Base-by-base conservation (phyloP, 2,888 invertebrate species). In the Caenorhabditis imperialis region DNA sequence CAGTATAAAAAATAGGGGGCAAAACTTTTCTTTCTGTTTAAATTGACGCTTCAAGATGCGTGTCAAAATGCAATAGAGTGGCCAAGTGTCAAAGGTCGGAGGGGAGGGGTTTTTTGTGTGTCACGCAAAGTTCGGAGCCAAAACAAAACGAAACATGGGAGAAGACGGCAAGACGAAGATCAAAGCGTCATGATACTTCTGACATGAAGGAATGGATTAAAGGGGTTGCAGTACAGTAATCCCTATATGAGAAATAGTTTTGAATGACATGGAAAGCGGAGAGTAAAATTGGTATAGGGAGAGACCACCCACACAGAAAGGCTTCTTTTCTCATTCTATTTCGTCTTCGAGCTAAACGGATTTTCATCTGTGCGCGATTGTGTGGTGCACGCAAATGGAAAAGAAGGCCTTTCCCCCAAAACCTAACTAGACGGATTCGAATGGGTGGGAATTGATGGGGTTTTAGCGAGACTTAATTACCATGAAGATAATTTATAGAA, bases 51-150 rank as follows among this genome's bases (percentile, higher is more conserved):
- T 25, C 7, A 16, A 7, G 38, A 42, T 65, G 48, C 65, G 65
- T 65, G 65, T 55, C 65, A 25, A 54, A 65, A 65, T 65, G 55
- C 65, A 48, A 65, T 65, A 55, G n/a, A n/a, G n/a, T n/a, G n/a
- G 23, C 23, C 12, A 18, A 35, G 25, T 35, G 25, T 23, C 8
- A 22, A 7, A 44, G 45, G 30, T 23, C 33, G 37, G 16, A 45
- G 35, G 45, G 44, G 45, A 37, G 25, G 40, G 23, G 51, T 55
- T 42, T 42, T n/a, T 51, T 27, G 30, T 22, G 18, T 20, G 54
- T 44, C 63, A 63, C 45, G 45, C 54, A 48, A 25, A 55, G 50
- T 55, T 30, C 30, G 7, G 10, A 6, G 30, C 6, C 7, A 6
- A 30, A 30, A 30, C 30, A 6, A 30, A 30, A 30, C 6, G 30